Conservation (phyloP, 1,140 invertebrate species). For the Berghia stephanieae region DNA sequence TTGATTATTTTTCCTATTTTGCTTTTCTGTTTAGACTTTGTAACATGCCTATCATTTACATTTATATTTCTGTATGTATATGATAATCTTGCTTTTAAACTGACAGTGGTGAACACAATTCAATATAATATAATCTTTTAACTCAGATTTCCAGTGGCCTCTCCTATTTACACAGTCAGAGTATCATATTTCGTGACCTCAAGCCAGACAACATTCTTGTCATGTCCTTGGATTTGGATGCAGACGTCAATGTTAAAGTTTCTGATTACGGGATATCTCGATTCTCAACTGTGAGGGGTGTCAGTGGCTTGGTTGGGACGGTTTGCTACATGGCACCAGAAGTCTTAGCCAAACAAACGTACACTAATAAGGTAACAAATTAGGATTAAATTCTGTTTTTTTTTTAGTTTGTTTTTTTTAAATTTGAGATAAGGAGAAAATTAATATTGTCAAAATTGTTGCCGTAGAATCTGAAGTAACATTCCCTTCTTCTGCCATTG, state of each 20-base stretch:
- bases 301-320: conserved; percentile 57
- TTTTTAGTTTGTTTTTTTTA: not conserved
- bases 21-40: not conserved
- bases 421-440: not conserved
- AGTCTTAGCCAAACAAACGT: conserved; percentile 54
- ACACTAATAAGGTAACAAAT: conserved; percentile 51
- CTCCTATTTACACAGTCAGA: conserved; percentile 51
- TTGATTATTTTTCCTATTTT: not conserved
- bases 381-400: not conserved
- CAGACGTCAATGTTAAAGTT: conserved; percentile 57
- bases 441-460: not conserved
- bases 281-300: conserved; percentile 52
- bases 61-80: not conserved
- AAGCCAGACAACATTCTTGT: conserved; percentile 64
- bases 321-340: conserved; percentile 61
- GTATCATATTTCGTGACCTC: conserved; percentile 60
- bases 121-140: not conserved
- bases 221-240: conserved; percentile 43
- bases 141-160: conserved; percentile 46
- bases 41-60: not conserved
- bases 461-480: not conserved
- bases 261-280: conserved; percentile 64
- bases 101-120: not conserved
- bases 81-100: not conserved
- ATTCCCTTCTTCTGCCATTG: not conserved